Evolutionary conservation across 2,888 invertebrate species (phyloP).

Genomic region (Tenthredo scrophulariae): DNA sequence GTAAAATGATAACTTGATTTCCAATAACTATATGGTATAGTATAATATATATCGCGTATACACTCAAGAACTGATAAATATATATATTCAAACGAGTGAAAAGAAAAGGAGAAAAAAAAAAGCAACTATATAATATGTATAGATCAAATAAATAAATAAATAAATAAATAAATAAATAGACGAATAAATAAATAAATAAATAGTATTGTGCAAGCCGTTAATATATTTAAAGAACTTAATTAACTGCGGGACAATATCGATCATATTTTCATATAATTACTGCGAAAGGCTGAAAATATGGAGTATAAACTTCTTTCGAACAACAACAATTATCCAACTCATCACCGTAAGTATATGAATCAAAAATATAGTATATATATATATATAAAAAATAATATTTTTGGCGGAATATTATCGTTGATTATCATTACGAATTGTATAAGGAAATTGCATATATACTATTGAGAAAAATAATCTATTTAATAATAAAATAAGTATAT

Average conservation of each 20-base stretch:
- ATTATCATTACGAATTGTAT: no score
- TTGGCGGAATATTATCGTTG: no score
- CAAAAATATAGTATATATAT: not conserved
- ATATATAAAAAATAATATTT: no score
- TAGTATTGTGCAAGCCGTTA: not conserved
- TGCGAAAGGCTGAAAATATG: conserved; percentile 61
- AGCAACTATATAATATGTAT: not conserved
- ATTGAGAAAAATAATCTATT: no score
- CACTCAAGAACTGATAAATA: no score
- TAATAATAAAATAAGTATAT: no score
- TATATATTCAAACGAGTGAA: not conserved
- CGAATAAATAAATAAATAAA: not conserved
- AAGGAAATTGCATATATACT: no score
- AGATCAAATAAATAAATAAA: no score
- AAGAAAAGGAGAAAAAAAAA: not conserved
- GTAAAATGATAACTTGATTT: not conserved
- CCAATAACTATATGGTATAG: no score
- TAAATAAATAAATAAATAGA: no score
- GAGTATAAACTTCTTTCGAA: conserved; percentile 69
- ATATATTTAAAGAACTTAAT: not conserved
- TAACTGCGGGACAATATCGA: not conserved
- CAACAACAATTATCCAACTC: conserved; percentile 68
- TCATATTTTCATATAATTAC: not conserved
- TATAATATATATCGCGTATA: not conserved
- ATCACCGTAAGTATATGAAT: conserved; percentile 67